Conservation (phyloP, 64 coral and sea anemone genomes). For the Stylophora pistillata region DNA sequence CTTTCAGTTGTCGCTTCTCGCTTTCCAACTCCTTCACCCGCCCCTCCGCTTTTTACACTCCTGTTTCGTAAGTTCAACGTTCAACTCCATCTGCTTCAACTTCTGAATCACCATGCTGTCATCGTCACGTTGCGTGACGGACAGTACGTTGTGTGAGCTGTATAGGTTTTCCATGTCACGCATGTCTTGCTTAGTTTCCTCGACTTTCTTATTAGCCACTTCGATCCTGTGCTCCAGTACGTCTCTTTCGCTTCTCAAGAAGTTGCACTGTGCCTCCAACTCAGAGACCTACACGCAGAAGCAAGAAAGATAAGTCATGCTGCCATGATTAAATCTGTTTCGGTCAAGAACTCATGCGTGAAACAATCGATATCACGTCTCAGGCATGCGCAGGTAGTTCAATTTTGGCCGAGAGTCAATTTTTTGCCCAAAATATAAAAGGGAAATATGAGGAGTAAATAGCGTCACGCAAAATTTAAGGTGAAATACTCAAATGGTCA, state of each 20-base stretch:
- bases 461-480: too few relatives aligned
- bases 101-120: slow-evolving; percentile 22
- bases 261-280: slow-evolving; percentile 34
- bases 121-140: slow-evolving; percentile 13
- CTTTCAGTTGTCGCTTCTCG: slow-evolving; percentile 47
- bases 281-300: slow-evolving; percentile 6
- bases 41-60: slow-evolving; percentile 39
- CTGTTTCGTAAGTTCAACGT: slow-evolving; percentile 46
- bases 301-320: background rate
- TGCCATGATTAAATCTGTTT: background rate
- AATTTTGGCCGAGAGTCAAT: too few relatives aligned
- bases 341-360: too few relatives aligned
- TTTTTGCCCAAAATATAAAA: too few relatives aligned
- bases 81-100: slow-evolving; percentile 53
- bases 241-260: slow-evolving; percentile 39
- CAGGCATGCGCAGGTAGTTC: too few relatives aligned
- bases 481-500: too few relatives aligned
- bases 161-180: slow-evolving; percentile 47
- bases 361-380: too few relatives aligned
- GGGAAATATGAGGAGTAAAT: too few relatives aligned
- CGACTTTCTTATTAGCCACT: slow-evolving; percentile 14
- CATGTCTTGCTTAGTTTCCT: slow-evolving; percentile 50
- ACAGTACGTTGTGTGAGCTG: slow-evolving; percentile 18
- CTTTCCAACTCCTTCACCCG: slow-evolving; percentile 50
- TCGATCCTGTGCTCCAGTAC: slow-evolving; percentile 39